Conservation (phyloP, 1,140 invertebrate species). For the Drosophila bocki region DNA sequence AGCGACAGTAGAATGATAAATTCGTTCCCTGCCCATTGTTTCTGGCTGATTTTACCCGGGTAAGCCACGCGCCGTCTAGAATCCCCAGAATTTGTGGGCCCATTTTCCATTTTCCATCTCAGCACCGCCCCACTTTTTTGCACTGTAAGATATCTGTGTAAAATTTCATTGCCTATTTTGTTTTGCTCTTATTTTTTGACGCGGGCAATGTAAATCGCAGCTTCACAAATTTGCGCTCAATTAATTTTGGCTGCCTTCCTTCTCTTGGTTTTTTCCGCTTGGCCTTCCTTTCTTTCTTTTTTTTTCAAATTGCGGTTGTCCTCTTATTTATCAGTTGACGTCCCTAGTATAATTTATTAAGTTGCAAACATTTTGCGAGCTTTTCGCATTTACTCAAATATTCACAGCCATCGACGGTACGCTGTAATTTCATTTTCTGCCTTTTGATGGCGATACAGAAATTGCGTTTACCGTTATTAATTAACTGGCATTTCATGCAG, state of each 20-base stretch:
- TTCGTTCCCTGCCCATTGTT: slow-evolving; percentile 55
- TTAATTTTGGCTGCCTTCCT: slow-evolving; percentile 64
- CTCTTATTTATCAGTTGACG: slow-evolving; percentile 58
- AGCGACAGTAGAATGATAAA: slow-evolving; percentile 66
- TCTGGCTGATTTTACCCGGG: slow-evolving; percentile 17
- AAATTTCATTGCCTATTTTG: slow-evolving; percentile 62
- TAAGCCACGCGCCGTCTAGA: slow-evolving; percentile 45
- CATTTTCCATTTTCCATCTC: slow-evolving; percentile 43
- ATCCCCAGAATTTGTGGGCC: slow-evolving; percentile 14
- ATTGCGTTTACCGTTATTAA: slow-evolving; percentile 70
- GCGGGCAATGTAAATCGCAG: slow-evolving; percentile 56
- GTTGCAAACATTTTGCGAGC: slow-evolving; percentile 56
- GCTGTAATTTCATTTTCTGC: slow-evolving; percentile 61
- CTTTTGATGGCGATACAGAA: slow-evolving; percentile 44
- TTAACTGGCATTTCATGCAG: slow-evolving; percentile 66
- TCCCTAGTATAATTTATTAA: slow-evolving; percentile 63
- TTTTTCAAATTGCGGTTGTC: slow-evolving; percentile 47
- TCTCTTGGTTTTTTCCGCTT: background rate
- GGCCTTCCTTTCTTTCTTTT: slow-evolving; percentile 8
- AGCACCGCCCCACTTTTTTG: background rate
- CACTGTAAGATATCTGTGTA: slow-evolving; percentile 37
- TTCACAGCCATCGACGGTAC: slow-evolving; percentile 16
- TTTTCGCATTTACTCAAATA: slow-evolving; percentile 50
- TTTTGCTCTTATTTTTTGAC: slow-evolving; percentile 19
- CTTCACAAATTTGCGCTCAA: slow-evolving; percentile 77